Percentiles rank a stretch among this genome's conserved stretches.
These are phyloP conservation scores for Chouioia cunea DNA, from an alignment of 2,888 invertebrate species.

Conservation along the genomic window DNA sequence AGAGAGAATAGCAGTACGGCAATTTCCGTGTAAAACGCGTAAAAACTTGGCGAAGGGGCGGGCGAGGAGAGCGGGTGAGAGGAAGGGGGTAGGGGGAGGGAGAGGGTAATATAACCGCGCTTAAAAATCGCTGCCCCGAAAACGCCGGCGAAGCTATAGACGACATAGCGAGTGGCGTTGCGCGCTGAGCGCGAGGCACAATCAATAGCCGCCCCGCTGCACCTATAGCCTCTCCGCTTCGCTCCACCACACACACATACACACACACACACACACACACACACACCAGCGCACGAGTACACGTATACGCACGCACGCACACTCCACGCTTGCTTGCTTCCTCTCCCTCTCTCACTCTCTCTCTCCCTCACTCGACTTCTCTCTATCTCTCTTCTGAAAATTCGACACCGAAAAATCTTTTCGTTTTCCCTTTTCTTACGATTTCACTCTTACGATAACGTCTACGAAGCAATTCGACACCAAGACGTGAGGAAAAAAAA, in stretches of 20 bases:
- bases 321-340: no score
- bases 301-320: not conserved
- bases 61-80: not conserved
- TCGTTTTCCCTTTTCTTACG: no score
- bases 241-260: conserved; percentile 7
- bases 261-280: conserved; percentile 28
- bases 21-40: not conserved
- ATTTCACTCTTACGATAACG: no score
- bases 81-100: not conserved
- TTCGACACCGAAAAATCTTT: no score
- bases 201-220: conserved; percentile 62
- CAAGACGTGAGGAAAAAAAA: no score
- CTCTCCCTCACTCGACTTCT: no score
- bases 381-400: no score
- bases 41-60: no score
- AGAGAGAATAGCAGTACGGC: not conserved
- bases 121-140: no score
- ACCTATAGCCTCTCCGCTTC: not conserved
- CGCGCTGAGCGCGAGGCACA: conserved; percentile 62
- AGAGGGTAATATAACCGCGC: not conserved
- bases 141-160: conserved; percentile 46
- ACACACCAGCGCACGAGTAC: not conserved
- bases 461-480: no score
- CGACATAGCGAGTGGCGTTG: conserved; percentile 51
- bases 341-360: no score